These are phyloP conservation scores for Megalurothrips usitatus DNA, from an alignment of 2,888 invertebrate genomes.

Conservation along the genomic window DNA sequence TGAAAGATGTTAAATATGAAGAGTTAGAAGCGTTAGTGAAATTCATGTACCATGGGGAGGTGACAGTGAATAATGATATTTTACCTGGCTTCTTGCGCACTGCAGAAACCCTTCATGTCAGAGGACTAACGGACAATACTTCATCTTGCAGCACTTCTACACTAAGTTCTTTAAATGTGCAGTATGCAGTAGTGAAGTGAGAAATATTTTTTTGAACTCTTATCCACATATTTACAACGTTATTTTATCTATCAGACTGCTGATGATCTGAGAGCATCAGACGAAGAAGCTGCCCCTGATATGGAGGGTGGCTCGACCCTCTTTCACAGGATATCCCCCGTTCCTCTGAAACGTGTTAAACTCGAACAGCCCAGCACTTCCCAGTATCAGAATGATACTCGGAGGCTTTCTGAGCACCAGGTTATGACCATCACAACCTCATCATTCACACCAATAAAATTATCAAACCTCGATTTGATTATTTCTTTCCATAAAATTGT, in stretches of 20 bases:
- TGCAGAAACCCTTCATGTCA: constrained; percentile 49
- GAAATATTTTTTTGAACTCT: neutral
- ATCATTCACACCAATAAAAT: neutral
- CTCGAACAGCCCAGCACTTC: neutral
- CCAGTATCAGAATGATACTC: neutral
- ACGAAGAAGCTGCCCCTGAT: neutral
- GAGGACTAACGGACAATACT: constrained; percentile 44
- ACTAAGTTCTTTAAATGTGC: neutral
- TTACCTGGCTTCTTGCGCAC: constrained; percentile 50
- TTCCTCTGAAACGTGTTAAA: neutral
- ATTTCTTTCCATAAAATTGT: neutral
- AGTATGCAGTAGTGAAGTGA: neutral
- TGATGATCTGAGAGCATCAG: neutral
- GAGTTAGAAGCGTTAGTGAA: constrained; percentile 55
- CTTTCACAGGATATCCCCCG: neutral
- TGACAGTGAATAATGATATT: constrained; percentile 51
- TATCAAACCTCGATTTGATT: neutral
- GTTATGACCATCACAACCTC: neutral
- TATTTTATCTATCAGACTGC: neutral
- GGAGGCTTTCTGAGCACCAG: too few species aligned
- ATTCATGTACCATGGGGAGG: constrained; percentile 59
- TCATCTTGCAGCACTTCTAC: neutral
- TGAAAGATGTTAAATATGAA: constrained; percentile 56
- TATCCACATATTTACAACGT: neutral
- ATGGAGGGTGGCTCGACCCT: neutral